These are phyloP conservation scores for Amia ocellicauda DNA, from an alignment of 2,113 vertebrate species.

Conservation along the genomic window DNA sequence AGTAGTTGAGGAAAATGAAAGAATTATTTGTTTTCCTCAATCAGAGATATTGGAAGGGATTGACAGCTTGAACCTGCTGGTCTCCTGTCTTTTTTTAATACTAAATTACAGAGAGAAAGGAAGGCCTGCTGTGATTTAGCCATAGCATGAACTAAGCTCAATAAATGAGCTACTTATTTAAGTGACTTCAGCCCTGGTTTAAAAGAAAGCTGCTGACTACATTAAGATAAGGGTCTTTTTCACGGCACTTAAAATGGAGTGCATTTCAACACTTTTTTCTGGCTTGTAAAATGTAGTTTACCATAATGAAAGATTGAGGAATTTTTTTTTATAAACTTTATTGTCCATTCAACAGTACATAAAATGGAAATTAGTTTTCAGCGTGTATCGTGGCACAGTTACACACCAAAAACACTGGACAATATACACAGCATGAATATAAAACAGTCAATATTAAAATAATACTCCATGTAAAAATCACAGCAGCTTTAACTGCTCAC, in stretches of 20 bases:
- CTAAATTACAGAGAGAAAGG: slow-evolving; percentile 15
- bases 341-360: too few species aligned
- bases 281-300: background rate
- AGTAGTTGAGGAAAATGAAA: slow-evolving; percentile 20
- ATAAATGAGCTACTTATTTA: background rate
- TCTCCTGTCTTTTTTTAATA: background rate
- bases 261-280: background rate
- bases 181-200: background rate
- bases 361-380: too few species aligned
- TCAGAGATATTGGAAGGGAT: slow-evolving; percentile 10
- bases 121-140: slow-evolving; percentile 21
- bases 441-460: too few species aligned
- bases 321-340: too few species aligned
- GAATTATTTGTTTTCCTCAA: slow-evolving; percentile 18
- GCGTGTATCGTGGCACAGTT: too few species aligned
- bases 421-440: too few species aligned
- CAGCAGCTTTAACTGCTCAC: too few species aligned
- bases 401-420: too few species aligned
- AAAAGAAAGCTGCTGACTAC: background rate
- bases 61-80: background rate
- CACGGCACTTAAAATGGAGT: background rate
- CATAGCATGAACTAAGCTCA: background rate
- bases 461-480: too few species aligned
- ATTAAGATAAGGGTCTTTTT: background rate
- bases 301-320: background rate